A percentile compares a stretch with the other conserved stretches of the same genome.
phyloP scores from a whole-genome alignment of 2,113 vertebrate species.

The Paramormyrops kingsleyae region DNA sequence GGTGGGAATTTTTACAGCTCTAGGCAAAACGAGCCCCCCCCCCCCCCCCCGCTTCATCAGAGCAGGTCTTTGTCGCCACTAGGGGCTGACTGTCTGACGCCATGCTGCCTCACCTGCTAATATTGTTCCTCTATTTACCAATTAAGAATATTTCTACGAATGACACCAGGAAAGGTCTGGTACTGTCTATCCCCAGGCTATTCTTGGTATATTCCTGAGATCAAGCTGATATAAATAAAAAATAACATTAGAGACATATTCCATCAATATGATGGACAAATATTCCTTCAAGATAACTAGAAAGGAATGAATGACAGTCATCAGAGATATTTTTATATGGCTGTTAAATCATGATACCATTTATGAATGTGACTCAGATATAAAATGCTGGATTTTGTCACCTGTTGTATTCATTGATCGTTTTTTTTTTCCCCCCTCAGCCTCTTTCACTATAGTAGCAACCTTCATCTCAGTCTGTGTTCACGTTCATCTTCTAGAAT shows the following conservation, averaged over 20 bases:
- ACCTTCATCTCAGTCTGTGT: neutral
- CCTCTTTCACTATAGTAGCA: neutral
- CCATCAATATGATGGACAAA: neutral
- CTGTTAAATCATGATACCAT: slow-evolving; percentile 25
- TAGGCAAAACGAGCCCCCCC: slow-evolving; percentile 16
- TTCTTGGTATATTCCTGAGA: neutral
- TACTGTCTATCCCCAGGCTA: neutral
- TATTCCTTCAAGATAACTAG: neutral
- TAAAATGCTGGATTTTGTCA: neutral
- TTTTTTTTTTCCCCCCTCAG: neutral
- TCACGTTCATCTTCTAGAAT: neutral
- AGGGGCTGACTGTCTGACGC: slow-evolving; percentile 5
- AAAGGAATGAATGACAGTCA: slow-evolving; percentile 3
- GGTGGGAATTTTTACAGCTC: slow-evolving; percentile 12
- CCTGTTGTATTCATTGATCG: neutral
- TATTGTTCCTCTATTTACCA: neutral
- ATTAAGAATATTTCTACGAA: neutral
- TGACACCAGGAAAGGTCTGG: neutral
- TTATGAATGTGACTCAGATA: slow-evolving; percentile 5
- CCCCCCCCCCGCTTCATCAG: slow-evolving; percentile 7
- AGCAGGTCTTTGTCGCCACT: slow-evolving; percentile 12
- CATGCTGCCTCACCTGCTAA: neutral
- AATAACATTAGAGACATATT: neutral
- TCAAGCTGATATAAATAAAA: neutral
- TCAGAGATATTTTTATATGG: neutral